phyloP scores from a whole-genome alignment of 1,140 invertebrate species.

The Brachionus rubens region DNA sequence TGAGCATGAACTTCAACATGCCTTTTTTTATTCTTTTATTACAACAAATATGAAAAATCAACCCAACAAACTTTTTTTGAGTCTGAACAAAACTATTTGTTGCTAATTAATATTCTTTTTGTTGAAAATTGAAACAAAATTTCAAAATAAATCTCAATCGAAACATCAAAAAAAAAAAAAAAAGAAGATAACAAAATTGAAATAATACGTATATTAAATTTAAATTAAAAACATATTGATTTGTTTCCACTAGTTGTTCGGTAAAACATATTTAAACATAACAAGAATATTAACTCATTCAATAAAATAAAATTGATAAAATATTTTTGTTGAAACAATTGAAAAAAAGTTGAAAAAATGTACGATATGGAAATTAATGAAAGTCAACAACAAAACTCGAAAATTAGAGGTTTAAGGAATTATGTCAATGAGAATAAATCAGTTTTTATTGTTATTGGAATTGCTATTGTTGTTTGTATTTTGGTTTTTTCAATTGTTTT shows the following conservation, averaged over 20 bases:
- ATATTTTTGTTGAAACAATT: not conserved
- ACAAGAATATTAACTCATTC: not conserved
- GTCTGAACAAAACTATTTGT: too few species aligned
- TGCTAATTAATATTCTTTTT: too few species aligned
- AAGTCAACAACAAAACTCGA: not conserved
- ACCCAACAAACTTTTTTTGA: too few species aligned
- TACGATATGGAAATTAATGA: conserved; percentile 18
- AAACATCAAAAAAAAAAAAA: too few species aligned
- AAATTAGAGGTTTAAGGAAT: not conserved
- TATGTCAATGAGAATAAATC: not conserved
- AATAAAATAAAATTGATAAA: not conserved
- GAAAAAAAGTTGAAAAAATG: not conserved
- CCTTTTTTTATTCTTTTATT: too few species aligned
- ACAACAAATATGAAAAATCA: too few species aligned
- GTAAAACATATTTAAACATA: not conserved
- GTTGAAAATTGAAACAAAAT: too few species aligned
- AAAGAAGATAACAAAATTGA: too few species aligned
- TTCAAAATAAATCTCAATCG: too few species aligned
- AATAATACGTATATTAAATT: too few species aligned
- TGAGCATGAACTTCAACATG: too few species aligned
- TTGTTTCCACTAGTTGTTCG: not conserved
- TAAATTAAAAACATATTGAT: conserved; percentile 36
- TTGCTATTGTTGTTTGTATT: not conserved
- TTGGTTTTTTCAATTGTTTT: not conserved
- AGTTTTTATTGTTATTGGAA: not conserved